Base-by-base conservation (phyloP, 2,888 invertebrate species). In the Ochropleura plecta region DNA sequence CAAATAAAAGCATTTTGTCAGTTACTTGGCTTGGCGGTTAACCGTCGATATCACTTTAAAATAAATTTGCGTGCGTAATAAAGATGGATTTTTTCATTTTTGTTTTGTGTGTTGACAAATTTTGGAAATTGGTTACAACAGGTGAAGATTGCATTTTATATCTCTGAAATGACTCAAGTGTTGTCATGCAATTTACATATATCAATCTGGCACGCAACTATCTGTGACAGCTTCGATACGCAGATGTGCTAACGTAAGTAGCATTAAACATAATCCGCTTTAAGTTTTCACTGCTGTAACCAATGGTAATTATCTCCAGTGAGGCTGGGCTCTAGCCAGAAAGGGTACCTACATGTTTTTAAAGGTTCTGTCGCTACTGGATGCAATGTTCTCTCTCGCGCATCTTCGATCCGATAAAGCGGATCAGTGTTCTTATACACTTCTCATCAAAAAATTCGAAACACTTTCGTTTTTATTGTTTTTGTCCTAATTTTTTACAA, bases 61-160 rank as follows among this genome's bases (percentile, higher is more conserved):
- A 44, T 46, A 7, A n/a, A 40, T 74, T 51, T 51, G 8, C 16
- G 14, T 42, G 55, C 40, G 20, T 71, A 57, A 44, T 71, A 20
- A 9, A 9, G 6, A 18, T 5, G 44, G 42, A 44, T 6, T 42
- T 30, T 30, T 72, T n/a, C n/a, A 14, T 51, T 57, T 48, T 51
- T 18, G 12, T 60, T 49, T 55, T 72, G 18, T 60, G 16, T 55
- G 6, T 48, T 12, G 3, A 8, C 3, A 44, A 44, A 44, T n/a
- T 69, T 44, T 78, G 49, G 5, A 51, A 49, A 59, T 40, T 40
- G n/a, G 18, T 60, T 30, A n/a, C n/a, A 20, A 42, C 51, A 46
- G 59, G 79, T 20, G 10, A 2, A 73, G 16, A 14, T 20, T 48
- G 40, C 10, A 67, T n/a, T 57, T 49, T 12, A 18, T 46, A 70